These are phyloP conservation scores for Portunus trituberculatus DNA, from an alignment of 1,140 invertebrate genomes.

Conservation along the genomic window DNA sequence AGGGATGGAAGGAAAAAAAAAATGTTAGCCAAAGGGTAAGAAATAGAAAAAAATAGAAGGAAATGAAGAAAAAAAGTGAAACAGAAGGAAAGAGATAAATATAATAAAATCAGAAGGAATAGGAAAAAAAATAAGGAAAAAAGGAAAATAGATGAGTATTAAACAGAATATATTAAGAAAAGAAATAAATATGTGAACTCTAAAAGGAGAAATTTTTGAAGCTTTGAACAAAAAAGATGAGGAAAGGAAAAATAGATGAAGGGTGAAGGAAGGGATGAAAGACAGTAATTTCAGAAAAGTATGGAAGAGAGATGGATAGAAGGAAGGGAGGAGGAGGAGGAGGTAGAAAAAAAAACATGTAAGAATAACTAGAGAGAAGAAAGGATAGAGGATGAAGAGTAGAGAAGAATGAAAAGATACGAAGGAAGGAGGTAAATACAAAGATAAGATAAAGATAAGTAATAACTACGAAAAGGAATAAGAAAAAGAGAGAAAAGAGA, in stretches of 20 bases:
- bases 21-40: neutral
- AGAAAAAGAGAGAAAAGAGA: too few species aligned
- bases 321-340: too few species aligned
- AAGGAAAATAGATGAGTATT: too few species aligned
- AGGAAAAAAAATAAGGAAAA: neutral
- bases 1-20: neutral
- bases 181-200: neutral
- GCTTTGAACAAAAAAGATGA: too few species aligned
- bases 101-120: neutral
- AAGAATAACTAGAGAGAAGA: neutral
- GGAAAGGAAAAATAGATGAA: neutral
- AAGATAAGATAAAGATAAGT: too few species aligned
- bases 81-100: neutral
- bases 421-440: too few species aligned
- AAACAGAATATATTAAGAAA: neutral
- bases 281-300: too few species aligned
- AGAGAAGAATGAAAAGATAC: neutral
- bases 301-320: too few species aligned
- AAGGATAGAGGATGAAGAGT: neutral
- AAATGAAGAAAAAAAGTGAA: neutral
- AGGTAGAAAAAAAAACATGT: neutral
- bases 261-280: too few species aligned
- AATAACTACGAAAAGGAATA: too few species aligned
- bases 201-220: neutral
- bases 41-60: neutral